Evolutionary conservation across 2,113 vertebrate genomes (phyloP), one percentile per base, ranked within the genome.

Genomic region (Datnioides undecimradiatus): DNA sequence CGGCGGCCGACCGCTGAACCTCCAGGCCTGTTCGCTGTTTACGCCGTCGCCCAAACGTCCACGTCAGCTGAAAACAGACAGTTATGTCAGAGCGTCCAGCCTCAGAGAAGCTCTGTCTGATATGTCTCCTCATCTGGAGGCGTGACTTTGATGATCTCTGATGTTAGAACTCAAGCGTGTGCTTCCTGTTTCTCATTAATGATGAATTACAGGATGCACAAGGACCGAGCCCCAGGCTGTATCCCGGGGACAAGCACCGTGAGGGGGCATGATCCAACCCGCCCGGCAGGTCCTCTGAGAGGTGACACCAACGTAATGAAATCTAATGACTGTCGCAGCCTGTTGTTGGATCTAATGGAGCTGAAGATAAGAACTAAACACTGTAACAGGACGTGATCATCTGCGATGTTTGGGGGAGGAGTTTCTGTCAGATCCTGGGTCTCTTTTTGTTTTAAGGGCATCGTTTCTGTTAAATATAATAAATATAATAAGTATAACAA

Each of bases 11-110:
- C 33, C 55, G 33, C 0, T 9, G 25, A 49, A 43, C n/a, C 85
- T 63, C 77, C 36, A 81, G 85, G 85, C 58, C 40, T 48, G 81
- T 78, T 60, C 40, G 58, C 46, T 79, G 25, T 82, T 79, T 71
- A 57, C 72, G 29, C 11, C 60, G 52, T 49, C n/a, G n/a, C 71
- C 82, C 46, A 0, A 52, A 83, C 52, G 27, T 49, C 77, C 10
- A 36, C 58, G 36, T 6, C 46, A 9, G 40, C 65, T 41, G 33
- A 19, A 76, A 54, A 40, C 79, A 79, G 59, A 67, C 66, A 72
- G 59, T 10, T 31, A 4, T 13, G 55, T 65, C 65, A 55, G 74
- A 51, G 2, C 48, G 5, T 8, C 11, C 60, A 9, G 43, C 76
- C 76, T 52, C 49, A 46, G 62, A 83, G 33, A n/a, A 29, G 1